Base-by-base conservation (phyloP, 1,140 invertebrate species). In the Apocrypta bakeri region DNA sequence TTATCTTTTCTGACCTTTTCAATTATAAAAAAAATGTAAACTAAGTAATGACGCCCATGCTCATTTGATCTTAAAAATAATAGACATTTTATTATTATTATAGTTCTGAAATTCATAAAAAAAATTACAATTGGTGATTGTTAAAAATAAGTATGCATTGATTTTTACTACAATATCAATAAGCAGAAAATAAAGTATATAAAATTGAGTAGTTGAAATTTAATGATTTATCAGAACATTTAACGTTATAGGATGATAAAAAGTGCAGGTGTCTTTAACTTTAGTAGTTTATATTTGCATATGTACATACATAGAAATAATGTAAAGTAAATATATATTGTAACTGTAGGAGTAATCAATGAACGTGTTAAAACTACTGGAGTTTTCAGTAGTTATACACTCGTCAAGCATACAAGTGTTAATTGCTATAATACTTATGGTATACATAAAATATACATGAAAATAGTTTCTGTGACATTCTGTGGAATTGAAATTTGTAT, bases 251-350 rank as follows among this genome's bases (percentile, higher is more conserved):
- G 21, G 56, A 76, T n/a, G 40, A 48, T 77, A 37, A 76, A 29
- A 77, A 82, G 27, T 42, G 72, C 72, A 82, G 77, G 73, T 82
- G 80, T 82, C 80, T 82, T 77, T 37, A 81, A 81, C 68, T 79
- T 66, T 29, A 77, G 29, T 82, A 76, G 37, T 76, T 77, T 82
- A 76, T 82, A 82, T 82, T 76, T 68, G 64, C 73, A 71, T 71
- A 76, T 77, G 73, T 82, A 82, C 4, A 82, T 76, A 81, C 9
- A 82, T 76, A 81, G 61, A 81, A 81, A 14, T 68, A 76, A 69
- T 82, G 64, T 82, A 82, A 82, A 76, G 77, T 76, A 82, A 29
- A 0, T 37, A 75, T 56, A 77, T 61, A 71, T 8, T 48, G 27
- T 40, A 17, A 42, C 4, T 75, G 17, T 82, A 76, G 27, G 40